Evolutionary conservation across 2,888 invertebrate species (phyloP), one percentile per base, ranked within the genome.

Genomic region (Sinotaia quadrata): DNA sequence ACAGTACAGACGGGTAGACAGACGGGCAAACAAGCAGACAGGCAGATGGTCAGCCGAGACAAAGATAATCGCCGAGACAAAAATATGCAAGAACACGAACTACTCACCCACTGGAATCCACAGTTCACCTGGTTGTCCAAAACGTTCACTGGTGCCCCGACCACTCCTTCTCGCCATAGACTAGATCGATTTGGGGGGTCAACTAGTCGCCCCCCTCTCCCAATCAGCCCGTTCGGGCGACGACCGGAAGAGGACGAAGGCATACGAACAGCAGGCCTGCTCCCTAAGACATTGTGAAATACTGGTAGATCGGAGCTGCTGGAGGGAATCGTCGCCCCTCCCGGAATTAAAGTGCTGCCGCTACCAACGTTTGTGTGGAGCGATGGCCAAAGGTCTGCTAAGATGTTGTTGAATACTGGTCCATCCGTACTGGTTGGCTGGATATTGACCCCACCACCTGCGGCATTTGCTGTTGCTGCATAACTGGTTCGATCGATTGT

Each of bases 121-220:
- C 59, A 59, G 52, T 59, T 60, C 36, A 67, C 31, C 36, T 54
- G 49, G n/a, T 58, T 15, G n/a, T 67, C 67, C 8, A 12, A n/a
- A 4, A n/a, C 10, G 52, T 60, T 59, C 37, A 59, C 37, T 5
- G 29, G 51, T 8, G 65, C 56, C 2, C 54, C 65, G 18, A 5
- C 18, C 4, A 44, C 47, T 18, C 54, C 24, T 0, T 67, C 36
- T 41, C 67, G 34, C 67, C 67, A 67, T 31, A 67, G 51, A 41
- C 67, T 67, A 33, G 67, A 67, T 31, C 67, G 29, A 44, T 67
- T 60, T 1, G 67, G 67, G 5, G 67, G 67, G 52, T 67, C 67
- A n/a, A 67, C 29, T 52, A 67, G 51, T 27, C 67, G 56, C 33
- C 67, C 67, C 7, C 67, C 58, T 29, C 51, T 60, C 36, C 47